Evolutionary conservation across 2,113 vertebrate species (phyloP).

Genomic region (Piliocolobus tephrosceles): DNA sequence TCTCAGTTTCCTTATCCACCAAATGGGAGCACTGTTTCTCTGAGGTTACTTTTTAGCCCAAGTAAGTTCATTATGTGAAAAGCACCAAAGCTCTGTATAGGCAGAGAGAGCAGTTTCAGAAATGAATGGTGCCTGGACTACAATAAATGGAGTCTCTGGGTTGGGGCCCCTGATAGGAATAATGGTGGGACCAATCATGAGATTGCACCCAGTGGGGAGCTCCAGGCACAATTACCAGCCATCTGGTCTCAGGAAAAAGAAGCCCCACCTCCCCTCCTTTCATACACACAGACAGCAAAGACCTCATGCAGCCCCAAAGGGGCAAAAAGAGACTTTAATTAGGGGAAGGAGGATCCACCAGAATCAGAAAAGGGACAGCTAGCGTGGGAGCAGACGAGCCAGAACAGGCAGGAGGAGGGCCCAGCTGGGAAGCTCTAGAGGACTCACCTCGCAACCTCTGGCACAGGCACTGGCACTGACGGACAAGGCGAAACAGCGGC

Average conservation of each 20-base stretch:
- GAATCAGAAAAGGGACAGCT: constrained; percentile 70
- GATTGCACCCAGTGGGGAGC: no score
- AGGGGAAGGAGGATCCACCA: constrained; percentile 49
- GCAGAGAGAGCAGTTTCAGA: background rate
- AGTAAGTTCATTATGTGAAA: background rate
- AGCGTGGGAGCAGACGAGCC: constrained; percentile 70
- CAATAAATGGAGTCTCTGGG: background rate
- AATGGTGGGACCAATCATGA: background rate
- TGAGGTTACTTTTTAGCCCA: background rate
- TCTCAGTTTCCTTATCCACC: background rate
- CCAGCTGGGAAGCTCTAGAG: background rate
- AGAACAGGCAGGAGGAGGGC: background rate
- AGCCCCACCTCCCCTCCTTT: background rate
- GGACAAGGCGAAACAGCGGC: background rate
- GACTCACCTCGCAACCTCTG: constrained; percentile 55
- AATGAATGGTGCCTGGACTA: background rate
- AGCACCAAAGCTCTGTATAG: background rate
- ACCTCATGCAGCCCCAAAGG: constrained; percentile 74
- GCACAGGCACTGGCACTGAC: constrained; percentile 51
- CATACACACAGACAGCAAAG: constrained; percentile 54
- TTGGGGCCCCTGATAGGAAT: background rate
- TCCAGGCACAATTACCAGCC: background rate
- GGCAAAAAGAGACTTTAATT: constrained; percentile 81
- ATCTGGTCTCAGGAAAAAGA: background rate
- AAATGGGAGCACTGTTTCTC: background rate